phyloP scores from a whole-genome alignment of 2,797 vertebrate genomes.

The Onychomys leucogaster region DNA sequence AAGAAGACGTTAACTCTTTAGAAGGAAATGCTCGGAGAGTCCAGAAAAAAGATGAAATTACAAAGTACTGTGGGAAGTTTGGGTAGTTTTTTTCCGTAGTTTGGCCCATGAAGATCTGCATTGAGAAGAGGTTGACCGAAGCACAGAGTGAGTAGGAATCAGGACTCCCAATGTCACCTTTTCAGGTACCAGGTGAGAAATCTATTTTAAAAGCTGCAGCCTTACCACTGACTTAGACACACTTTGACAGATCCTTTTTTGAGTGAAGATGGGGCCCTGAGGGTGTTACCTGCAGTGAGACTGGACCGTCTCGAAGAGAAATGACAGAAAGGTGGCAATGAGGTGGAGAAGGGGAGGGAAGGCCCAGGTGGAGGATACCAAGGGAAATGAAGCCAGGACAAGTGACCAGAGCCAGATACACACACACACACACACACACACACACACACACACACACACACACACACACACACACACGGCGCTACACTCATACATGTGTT shows the following conservation, averaged over 20 bases:
- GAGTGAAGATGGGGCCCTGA: background rate
- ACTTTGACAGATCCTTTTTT: conserved; percentile 11
- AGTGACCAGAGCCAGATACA: background rate
- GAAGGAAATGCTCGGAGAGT: background rate
- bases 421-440: no score
- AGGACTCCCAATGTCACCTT: conserved; percentile 37
- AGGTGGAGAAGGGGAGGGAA: background rate
- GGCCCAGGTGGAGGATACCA: background rate
- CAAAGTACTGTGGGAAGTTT: background rate
- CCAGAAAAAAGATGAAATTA: conserved; percentile 4
- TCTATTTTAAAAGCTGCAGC: conserved; percentile 5
- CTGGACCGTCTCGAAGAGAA: conserved; percentile 12
- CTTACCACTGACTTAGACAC: conserved; percentile 5
- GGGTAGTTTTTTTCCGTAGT: background rate
- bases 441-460: no score
- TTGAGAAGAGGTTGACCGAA: background rate
- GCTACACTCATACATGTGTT: background rate
- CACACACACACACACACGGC: background rate
- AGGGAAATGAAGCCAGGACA: background rate
- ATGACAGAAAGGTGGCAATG: background rate
- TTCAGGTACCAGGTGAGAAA: conserved; percentile 43
- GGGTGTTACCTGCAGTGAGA: background rate
- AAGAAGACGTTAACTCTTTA: conserved; percentile 26
- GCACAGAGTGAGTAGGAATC: background rate
- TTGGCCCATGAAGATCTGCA: background rate